Percentiles rank a stretch among this genome's conserved stretches.
Conservation (phyloP, 2,797 vertebrate species). For the Mycteria americana region DNA sequence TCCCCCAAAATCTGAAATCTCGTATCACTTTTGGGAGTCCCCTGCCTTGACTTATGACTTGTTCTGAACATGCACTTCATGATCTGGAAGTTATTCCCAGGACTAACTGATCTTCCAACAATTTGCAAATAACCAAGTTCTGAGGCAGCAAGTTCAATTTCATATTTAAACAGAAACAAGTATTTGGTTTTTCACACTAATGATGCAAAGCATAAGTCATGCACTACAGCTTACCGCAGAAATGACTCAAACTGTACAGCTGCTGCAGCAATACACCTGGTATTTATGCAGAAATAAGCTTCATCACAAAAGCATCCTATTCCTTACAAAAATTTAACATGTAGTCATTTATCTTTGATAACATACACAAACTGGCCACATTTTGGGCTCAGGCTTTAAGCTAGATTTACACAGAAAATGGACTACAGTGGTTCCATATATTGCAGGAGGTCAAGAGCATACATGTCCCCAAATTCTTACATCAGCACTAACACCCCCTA, state of each 20-base stretch:
- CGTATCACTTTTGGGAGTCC: background rate
- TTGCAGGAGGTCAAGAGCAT: background rate
- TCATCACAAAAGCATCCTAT: background rate
- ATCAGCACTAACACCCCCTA: background rate
- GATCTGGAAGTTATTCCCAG: background rate
- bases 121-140: background rate
- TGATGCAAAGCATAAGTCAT: background rate
- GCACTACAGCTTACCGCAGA: background rate
- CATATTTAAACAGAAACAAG: background rate
- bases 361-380: background rate
- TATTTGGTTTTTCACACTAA: background rate
- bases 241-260: conserved; percentile 1
- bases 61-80: background rate
- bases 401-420: background rate
- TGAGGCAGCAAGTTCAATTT: background rate
- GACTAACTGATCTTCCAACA: background rate
- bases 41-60: background rate
- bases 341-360: background rate
- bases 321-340: background rate
- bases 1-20: background rate
- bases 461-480: background rate
- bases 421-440: background rate
- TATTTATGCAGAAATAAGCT: background rate
- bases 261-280: background rate
- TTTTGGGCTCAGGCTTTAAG: background rate